Evolutionary conservation across 2,888 invertebrate genomes (phyloP).

Genomic region (Scaptomyza flava): DNA sequence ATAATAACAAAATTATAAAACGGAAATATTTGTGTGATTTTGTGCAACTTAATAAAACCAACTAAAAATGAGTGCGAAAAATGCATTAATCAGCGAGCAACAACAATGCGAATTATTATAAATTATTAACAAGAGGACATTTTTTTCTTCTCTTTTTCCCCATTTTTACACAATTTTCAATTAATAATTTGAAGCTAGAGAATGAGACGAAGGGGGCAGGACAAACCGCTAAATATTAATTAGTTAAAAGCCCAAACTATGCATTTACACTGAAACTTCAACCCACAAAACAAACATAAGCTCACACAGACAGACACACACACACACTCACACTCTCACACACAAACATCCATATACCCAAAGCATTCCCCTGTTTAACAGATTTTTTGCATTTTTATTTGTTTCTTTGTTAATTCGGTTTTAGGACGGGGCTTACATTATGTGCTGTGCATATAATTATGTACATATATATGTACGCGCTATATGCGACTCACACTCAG

Average conservation of each 20-base stretch:
- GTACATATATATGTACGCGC: conserved; percentile 2
- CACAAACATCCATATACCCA: conserved; percentile 24
- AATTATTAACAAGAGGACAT: conserved; percentile 68
- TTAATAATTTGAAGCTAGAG: conserved; percentile 58
- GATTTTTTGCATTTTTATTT: conserved; percentile 49
- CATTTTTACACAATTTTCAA: conserved; percentile 71
- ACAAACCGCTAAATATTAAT: conserved; percentile 82
- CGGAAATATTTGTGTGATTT: conserved; percentile 70
- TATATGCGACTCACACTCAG: conserved; percentile 4
- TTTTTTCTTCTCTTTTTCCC: conserved; percentile 17
- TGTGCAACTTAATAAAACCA: conserved; percentile 66
- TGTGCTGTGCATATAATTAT: conserved; percentile 27
- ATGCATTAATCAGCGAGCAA: conserved; percentile 71
- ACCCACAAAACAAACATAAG: conserved; percentile 29
- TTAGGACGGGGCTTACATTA: conserved; percentile 56
- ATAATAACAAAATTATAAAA: conserved; percentile 5
- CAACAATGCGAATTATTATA: conserved; percentile 56
- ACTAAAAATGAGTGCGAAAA: conserved; percentile 65
- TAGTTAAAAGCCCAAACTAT: conserved; percentile 80
- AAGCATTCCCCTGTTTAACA: conserved; percentile 55
- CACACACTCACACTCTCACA: conserved; percentile 12
- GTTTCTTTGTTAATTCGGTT: conserved; percentile 40
- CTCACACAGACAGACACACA: conserved; percentile 22
- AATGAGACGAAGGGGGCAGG: conserved; percentile 18
- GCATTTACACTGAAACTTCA: conserved; percentile 51